These are phyloP conservation scores for Nasonovia ribisnigri DNA, from an alignment of 2,888 invertebrate species.

Conservation along the genomic window DNA sequence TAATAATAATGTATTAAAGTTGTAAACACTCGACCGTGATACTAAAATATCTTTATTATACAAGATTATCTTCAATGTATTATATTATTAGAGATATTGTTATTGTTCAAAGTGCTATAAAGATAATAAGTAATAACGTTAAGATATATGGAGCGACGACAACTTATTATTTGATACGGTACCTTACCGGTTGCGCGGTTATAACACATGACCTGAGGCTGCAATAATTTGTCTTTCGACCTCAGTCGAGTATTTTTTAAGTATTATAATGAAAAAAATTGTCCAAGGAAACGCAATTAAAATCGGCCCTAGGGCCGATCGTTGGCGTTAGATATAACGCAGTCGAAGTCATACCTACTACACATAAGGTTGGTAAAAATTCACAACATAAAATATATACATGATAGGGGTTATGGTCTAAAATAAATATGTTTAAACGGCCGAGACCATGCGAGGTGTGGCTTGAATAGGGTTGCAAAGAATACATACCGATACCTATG, in stretches of 20 bases:
- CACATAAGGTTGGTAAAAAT: background rate
- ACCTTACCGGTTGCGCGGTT: background rate
- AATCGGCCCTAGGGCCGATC: background rate
- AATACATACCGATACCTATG: background rate
- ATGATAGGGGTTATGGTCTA: background rate
- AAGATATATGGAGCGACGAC: background rate
- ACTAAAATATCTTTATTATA: background rate
- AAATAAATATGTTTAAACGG: background rate
- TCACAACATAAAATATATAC: background rate
- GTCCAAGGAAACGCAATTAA: background rate
- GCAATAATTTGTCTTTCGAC: background rate
- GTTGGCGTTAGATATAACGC: background rate
- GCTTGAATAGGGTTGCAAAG: background rate
- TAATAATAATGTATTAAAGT: background rate
- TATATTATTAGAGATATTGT: background rate
- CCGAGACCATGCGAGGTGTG: background rate
- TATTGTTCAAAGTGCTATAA: background rate
- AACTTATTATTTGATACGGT: background rate
- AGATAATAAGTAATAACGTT: background rate
- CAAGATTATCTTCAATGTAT: background rate
- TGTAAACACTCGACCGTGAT: background rate
- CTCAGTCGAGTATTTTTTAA: background rate
- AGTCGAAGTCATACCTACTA: background rate
- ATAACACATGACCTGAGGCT: conserved; percentile 1
- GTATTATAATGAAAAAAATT: background rate